Evolutionary conservation across 2,113 vertebrate genomes (phyloP).

Genomic region (Neodon shergylaensis): DNA sequence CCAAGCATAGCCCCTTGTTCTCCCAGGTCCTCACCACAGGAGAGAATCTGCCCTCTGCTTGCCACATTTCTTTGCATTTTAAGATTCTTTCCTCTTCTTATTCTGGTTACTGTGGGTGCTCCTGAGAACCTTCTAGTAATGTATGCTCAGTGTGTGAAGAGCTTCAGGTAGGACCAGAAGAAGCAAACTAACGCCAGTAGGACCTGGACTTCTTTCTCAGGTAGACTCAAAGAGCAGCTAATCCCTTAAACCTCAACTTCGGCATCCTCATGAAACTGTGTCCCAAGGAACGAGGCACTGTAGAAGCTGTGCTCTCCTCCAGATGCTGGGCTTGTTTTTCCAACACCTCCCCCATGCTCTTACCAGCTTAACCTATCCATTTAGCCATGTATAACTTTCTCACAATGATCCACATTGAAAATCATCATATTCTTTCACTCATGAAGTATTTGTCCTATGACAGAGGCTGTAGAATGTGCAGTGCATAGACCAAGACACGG

Average conservation of each 20-base stretch:
- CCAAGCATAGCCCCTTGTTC: constrained; percentile 56
- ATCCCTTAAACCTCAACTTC: not conserved
- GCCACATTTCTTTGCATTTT: constrained; percentile 57
- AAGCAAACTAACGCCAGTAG: constrained; percentile 34
- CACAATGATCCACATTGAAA: not conserved
- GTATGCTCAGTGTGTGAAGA: not conserved
- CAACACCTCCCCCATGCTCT: not conserved
- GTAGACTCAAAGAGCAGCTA: not conserved
- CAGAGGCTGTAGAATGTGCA: not conserved
- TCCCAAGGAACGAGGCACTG: not conserved
- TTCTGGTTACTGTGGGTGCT: constrained; percentile 69
- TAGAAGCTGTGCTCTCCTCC: not conserved
- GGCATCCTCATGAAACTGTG: not conserved
- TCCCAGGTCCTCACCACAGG: constrained; percentile 20
- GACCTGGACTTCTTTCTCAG: constrained; percentile 24
- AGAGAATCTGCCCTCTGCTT: constrained; percentile 44
- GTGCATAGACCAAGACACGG: accelerated
- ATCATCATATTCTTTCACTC: not conserved
- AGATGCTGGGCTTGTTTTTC: not conserved
- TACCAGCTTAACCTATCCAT: not conserved
- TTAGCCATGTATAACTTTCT: not conserved
- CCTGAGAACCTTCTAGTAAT: constrained; percentile 60
- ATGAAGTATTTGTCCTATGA: not conserved
- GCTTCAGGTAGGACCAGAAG: not conserved
- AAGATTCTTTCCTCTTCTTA: constrained; percentile 5